Base-by-base conservation (phyloP, 2,888 invertebrate genomes). In the Nomada fabriciana region DNA sequence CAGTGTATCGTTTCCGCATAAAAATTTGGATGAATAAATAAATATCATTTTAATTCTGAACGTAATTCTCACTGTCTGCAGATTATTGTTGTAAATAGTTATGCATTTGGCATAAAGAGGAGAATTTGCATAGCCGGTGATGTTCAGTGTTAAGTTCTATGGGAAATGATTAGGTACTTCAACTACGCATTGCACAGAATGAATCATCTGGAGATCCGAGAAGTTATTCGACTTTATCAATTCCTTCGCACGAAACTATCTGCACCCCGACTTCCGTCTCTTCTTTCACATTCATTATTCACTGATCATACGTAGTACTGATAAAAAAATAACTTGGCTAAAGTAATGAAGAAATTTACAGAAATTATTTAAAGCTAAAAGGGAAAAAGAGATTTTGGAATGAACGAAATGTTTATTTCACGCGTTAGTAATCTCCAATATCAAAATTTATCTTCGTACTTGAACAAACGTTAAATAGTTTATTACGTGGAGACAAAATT, bases 261-360 rank as follows among this genome's bases (percentile, higher is more conserved):
- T 68, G 70, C 72, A 64, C 76, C 25, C 47, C 72, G 80, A 80
- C 80, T 83, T 67, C 59, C 29, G 61, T 64, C 57, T 71, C 50
- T 50, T n/a, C 65, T 59, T 68, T 73, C 73, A 29, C 63, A 10
- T 59, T 52, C 20, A 3, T 20, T 13, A 10, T 20, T 65, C n/a
- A 5, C 52, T 50, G 15, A 20, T 61, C 7, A 13, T 36, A 20
- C 47, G 9, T 71, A 36, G 10, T 20, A 9, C 15, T 64, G 7
- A n/a, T 53, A 29, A 10, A 13, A 36, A 18, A 18, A 29, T 5
- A 25, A 36, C 29, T 36, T 36, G 5, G 9, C 18, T 57, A 23
- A 55, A 55, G 47, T 13, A 13, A 15, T 0, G 15, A 7, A 36
- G 7, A 36, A 7, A 36, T 29, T 7, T 29, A 7, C 36, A 36